Evolutionary conservation across 2,113 vertebrate species (phyloP), one percentile per base, ranked within the genome.

Genomic region (Corythaeola cristata): DNA sequence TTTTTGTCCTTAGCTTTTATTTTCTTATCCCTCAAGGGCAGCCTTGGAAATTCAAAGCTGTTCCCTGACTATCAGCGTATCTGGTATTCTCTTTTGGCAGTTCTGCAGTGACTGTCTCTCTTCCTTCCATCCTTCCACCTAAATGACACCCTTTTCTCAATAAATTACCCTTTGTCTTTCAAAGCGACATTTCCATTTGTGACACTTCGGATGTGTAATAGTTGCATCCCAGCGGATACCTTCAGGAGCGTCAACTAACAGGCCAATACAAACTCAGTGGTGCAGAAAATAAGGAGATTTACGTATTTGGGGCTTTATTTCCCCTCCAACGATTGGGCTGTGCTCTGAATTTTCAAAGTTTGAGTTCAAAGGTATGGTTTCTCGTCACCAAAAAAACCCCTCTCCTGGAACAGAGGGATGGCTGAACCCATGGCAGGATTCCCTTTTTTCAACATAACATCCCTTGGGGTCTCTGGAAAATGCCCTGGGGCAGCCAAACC

Each of bases 121-220:
- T 85, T 58, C 80, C 58, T 88, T 90, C 86, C 50, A 37, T 83
- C 67, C 78, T 92, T 88, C 72, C 76, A 96, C 87, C 94, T 92
- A 86, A n/a, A 97, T 95, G 96, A 97, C 94, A 95, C 83, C 60
- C 93, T 93, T 93, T 97, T 93, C 94, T 97, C 96, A 76, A 94
- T 96, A 97, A 97, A 97, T 96, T 94, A 96, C 93, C 83, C 93
- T 95, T 92, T 97, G 96, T 97, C 91, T 97, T 88, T 94, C 45
- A 47, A 96, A 95, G 90, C 5, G 2, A 72, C 12, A 26, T 81
- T 76, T 96, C 88, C 55, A 66, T 92, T 64, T 88, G 63, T 95
- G 97, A 96, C 96, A 95, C 92, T 95, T 79, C 56, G 90, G 91
- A 94, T 72, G 49, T 81, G 59, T 89, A 85, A 89, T 93, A 85